A percentile compares a stretch with the other conserved stretches of the same genome.
Conservation (phyloP, 2,888 invertebrate genomes). For the Alviniconcha strummeri region DNA sequence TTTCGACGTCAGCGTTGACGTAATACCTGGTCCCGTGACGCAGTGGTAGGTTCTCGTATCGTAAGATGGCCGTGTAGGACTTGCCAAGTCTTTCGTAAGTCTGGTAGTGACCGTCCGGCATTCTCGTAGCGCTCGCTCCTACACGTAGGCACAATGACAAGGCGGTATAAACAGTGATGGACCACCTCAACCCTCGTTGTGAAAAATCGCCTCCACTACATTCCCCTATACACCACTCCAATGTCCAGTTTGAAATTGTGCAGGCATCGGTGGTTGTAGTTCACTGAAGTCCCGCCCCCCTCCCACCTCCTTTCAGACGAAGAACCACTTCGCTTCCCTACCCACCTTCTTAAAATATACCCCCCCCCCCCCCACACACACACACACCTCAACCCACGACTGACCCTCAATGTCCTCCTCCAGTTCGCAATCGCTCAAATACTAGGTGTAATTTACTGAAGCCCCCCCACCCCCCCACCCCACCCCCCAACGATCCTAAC, state of each 20-base stretch:
- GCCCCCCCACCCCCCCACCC: too few species aligned
- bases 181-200: too few species aligned
- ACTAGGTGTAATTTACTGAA: too few species aligned
- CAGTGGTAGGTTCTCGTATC: conserved; percentile 14
- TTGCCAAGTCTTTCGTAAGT: conserved; percentile 24
- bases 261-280: too few species aligned
- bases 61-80: conserved; percentile 1
- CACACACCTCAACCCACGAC: not conserved
- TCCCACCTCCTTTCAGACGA: not conserved
- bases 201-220: too few species aligned
- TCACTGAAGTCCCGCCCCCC: not conserved
- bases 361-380: not conserved
- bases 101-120: not conserved
- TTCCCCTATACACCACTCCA: too few species aligned
- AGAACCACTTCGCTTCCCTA: too few species aligned
- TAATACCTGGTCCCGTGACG: conserved; percentile 21
- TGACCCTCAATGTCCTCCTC: not conserved
- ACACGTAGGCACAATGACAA: not conserved
- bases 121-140: conserved; percentile 14
- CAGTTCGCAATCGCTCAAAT: too few species aligned
- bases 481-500: too few species aligned
- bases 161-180: not conserved
- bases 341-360: too few species aligned
- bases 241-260: too few species aligned
- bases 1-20: conserved; percentile 23